phyloP scores from a whole-genome alignment of 2,113 vertebrate genomes.

The Myotis lucifugus region DNA sequence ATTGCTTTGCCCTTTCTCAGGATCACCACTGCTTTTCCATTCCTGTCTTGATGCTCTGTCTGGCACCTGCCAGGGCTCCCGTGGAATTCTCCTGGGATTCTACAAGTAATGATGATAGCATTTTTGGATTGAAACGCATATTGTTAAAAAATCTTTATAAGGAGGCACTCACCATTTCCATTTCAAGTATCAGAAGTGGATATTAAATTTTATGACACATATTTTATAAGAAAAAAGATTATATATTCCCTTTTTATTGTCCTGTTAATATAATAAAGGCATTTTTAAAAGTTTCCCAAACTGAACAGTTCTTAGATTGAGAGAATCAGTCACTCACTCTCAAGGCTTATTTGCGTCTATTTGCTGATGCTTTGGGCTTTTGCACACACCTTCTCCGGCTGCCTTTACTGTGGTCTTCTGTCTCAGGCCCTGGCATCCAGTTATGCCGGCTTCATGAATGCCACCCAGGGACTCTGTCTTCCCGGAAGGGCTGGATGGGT shows the following conservation, averaged over 20 bases:
- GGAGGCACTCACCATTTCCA: background rate
- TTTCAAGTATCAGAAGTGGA: background rate
- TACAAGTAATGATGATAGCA: background rate
- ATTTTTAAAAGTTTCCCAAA: background rate
- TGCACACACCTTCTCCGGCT: background rate
- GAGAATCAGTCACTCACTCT: rapidly evolving
- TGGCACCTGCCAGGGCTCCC: background rate
- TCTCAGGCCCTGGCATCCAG: background rate
- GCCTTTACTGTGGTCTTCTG: background rate
- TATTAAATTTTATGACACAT: background rate
- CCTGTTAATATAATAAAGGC: background rate
- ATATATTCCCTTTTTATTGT: background rate
- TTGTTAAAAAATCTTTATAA: slow-evolving; percentile 14
- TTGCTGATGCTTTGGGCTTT: background rate
- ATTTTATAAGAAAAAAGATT: background rate
- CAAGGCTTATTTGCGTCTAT: rapidly evolving
- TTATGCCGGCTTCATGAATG: background rate
- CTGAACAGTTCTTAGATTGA: background rate
- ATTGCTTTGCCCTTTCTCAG: background rate
- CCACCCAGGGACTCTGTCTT: background rate
- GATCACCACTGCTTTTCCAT: background rate
- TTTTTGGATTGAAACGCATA: slow-evolving; percentile 2
- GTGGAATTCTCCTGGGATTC: background rate
- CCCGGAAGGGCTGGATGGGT: background rate
- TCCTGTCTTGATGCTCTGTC: background rate